Percentiles rank a stretch among this genome's conserved stretches.
Evolutionary conservation across 2,888 invertebrate species (phyloP).

Genomic region (Altica lythri): DNA sequence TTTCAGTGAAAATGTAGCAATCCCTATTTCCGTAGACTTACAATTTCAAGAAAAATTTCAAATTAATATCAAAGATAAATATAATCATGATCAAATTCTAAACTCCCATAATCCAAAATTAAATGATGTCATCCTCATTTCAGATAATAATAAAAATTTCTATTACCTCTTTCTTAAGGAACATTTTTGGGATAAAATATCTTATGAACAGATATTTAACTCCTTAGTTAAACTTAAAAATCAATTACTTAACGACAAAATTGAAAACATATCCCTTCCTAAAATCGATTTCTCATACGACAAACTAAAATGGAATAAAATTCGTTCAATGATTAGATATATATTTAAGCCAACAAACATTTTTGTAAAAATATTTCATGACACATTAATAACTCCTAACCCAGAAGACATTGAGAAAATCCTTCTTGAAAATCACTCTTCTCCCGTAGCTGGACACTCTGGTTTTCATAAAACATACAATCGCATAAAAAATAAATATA

Average conservation of each 20-base stretch:
- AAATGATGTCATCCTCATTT: not conserved
- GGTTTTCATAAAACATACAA: constrained; percentile 41
- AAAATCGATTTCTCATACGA: constrained; percentile 5
- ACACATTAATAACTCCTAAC: not conserved
- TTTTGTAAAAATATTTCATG: not conserved
- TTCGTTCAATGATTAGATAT: constrained; percentile 12
- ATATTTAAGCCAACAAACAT: not conserved
- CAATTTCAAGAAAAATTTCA: constrained; percentile 4
- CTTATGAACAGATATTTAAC: constrained; percentile 17
- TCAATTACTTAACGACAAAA: constrained; percentile 16
- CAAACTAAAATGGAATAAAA: constrained; percentile 22
- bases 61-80: too few relatives aligned
- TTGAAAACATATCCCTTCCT: constrained; percentile 17
- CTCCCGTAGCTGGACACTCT: constrained; percentile 40
- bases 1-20: not conserved
- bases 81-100: not conserved
- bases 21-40: constrained; percentile 8
- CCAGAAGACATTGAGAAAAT: constrained; percentile 11
- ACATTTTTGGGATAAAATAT: not conserved
- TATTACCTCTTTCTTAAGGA: not conserved
- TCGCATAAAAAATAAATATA: constrained; percentile 35
- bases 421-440: constrained; percentile 36
- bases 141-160: not conserved
- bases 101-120: not conserved
- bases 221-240: constrained; percentile 13